Percentiles rank a stretch among this genome's conserved stretches.
Conservation (phyloP, 2,797 vertebrate genomes). For the Eidolon dupreanum region DNA sequence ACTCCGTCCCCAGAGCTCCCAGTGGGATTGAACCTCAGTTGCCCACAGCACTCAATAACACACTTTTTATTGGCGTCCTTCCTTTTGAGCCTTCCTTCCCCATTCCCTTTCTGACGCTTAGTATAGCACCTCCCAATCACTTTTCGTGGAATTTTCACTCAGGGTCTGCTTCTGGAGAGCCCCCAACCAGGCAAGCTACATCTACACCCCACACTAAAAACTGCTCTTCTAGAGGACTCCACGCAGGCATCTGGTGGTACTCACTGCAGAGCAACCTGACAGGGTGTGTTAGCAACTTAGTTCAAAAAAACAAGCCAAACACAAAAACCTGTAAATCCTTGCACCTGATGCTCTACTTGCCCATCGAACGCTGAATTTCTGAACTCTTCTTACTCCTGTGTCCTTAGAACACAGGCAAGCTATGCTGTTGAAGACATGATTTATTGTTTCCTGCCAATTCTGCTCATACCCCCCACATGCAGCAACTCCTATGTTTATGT, state of each 20-base stretch:
- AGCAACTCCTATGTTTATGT: neutral
- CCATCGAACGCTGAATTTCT: too few species aligned
- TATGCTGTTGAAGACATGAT: neutral
- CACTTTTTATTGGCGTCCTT: neutral
- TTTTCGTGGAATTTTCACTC: neutral
- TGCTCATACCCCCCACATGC: neutral
- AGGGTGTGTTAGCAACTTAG: rapidly evolving
- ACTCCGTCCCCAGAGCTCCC: neutral
- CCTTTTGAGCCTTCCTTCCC: neutral
- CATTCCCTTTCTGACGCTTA: neutral
- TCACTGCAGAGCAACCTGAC: neutral
- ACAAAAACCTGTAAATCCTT: neutral
- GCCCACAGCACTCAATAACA: neutral
- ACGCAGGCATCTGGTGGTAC: neutral
- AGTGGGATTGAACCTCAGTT: neutral
- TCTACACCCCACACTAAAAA: neutral
- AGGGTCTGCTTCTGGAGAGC: neutral
- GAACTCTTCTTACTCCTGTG: too few species aligned
- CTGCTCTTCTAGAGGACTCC: rapidly evolving
- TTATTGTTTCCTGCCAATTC: neutral
- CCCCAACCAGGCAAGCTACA: neutral
- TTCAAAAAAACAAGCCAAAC: neutral
- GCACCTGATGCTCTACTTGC: neutral
- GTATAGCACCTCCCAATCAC: neutral
- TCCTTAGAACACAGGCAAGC: neutral